Percentiles rank a stretch among this genome's conserved stretches.
Conservation (phyloP, 2,797 vertebrate genomes). For the Numenius phaeopus region DNA sequence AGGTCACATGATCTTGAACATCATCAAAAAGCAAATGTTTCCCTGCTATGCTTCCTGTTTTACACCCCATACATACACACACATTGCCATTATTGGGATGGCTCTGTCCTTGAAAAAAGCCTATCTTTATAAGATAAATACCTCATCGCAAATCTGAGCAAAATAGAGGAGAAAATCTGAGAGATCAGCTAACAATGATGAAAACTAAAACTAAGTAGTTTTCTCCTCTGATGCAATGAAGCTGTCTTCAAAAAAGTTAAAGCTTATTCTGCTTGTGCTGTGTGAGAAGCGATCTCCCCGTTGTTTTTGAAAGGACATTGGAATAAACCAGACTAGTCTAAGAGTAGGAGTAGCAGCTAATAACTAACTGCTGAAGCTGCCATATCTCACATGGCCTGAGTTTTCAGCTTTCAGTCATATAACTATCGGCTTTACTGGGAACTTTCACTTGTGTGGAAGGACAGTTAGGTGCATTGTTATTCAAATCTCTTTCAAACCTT, state of each 20-base stretch:
- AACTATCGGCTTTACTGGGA: background rate
- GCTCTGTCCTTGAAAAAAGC: background rate
- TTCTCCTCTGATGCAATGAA: background rate
- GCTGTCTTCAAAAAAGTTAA: background rate
- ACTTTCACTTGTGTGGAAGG: background rate
- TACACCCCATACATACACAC: background rate
- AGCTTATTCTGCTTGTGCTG: background rate
- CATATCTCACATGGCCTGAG: background rate
- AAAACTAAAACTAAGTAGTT: background rate
- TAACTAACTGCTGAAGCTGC: background rate
- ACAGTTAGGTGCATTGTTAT: constrained; percentile 17
- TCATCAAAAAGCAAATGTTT: background rate
- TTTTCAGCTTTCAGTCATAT: background rate
- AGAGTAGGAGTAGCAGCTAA: background rate
- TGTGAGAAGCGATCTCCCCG: background rate
- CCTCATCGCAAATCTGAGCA: background rate
- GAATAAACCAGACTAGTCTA: background rate
- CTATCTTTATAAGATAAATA: background rate
- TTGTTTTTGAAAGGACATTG: background rate
- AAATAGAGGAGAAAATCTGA: background rate
- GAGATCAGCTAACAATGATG: background rate
- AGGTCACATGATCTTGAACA: background rate
- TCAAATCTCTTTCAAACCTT: constrained; percentile 3
- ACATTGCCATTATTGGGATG: background rate
- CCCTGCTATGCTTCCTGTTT: background rate